Evolutionary conservation across 1,140 invertebrate species (phyloP).

Genomic region (Drosophila pachea): DNA sequence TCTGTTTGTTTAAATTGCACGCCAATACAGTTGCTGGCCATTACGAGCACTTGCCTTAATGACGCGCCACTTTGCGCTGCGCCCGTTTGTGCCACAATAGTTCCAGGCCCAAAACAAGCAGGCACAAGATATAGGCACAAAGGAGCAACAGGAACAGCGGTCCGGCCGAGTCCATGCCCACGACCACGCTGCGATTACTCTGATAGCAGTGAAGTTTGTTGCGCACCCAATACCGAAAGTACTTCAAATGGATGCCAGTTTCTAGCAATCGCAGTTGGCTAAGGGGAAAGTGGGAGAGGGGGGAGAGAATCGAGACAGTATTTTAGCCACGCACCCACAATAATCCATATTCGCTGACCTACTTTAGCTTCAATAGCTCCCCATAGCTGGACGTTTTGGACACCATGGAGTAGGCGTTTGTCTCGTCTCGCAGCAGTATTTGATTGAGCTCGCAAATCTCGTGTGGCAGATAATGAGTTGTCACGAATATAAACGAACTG

Average conservation of each 20-base stretch:
- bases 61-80: background rate
- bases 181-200: conserved; percentile 56
- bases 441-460: conserved; percentile 74
- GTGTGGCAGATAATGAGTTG: conserved; percentile 60
- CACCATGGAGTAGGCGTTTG: conserved; percentile 29
- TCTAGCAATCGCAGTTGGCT: conserved; percentile 60
- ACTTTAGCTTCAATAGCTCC: conserved; percentile 60
- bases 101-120: conserved; percentile 54
- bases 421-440: conserved; percentile 55
- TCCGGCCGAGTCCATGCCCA: conserved; percentile 61
- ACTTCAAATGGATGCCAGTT: conserved; percentile 58
- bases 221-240: conserved; percentile 51
- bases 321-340: too few relatives aligned
- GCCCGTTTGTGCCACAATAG: conserved; percentile 49
- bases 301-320: too few relatives aligned
- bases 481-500: conserved; percentile 53
- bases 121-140: conserved; percentile 42
- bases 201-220: conserved; percentile 61
- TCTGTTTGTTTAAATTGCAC: conserved; percentile 63
- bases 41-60: conserved; percentile 35
- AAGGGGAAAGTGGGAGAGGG: background rate
- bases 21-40: conserved; percentile 1
- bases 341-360: background rate
- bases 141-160: conserved; percentile 57
- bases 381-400: conserved; percentile 54